Percentiles rank a stretch among this genome's conserved stretches.
These are phyloP conservation scores for Formica exsecta DNA, from an alignment of 1,140 invertebrate species.

Conservation along the genomic window DNA sequence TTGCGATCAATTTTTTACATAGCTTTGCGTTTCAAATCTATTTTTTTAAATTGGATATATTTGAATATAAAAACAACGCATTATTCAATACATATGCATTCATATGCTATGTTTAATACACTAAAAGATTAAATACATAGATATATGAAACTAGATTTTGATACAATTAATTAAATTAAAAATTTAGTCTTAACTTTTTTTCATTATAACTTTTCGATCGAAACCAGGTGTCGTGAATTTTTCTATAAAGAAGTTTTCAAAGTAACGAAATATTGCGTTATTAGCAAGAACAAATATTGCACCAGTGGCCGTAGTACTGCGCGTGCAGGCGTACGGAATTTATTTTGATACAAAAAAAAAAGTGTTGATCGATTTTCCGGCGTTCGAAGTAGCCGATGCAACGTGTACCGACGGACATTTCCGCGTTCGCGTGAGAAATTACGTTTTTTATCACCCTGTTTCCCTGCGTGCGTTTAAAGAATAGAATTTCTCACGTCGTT, in stretches of 20 bases:
- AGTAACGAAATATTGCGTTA: neutral
- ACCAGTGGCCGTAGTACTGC: neutral
- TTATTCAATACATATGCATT: neutral
- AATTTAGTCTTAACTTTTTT: slow-evolving; percentile 5
- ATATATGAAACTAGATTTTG: neutral
- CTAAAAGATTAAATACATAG: neutral
- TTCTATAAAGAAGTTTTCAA: neutral
- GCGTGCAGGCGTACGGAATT: slow-evolving; percentile 5
- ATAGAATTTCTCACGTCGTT: slow-evolving; percentile 60
- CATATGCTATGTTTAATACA: neutral
- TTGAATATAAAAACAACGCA: neutral
- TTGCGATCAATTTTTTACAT: neutral
- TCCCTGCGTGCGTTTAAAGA: slow-evolving; percentile 41
- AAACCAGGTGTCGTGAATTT: slow-evolving; percentile 6
- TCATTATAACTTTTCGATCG: neutral
- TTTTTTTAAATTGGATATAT: slow-evolving; percentile 17
- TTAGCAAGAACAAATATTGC: slow-evolving; percentile 1
- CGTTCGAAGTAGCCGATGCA: slow-evolving; percentile 10
- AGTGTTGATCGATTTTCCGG: slow-evolving; percentile 37
- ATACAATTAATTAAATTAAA: slow-evolving; percentile 17
- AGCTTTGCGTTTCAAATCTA: neutral
- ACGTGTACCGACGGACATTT: slow-evolving; percentile 6
- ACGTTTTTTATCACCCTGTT: slow-evolving; percentile 53
- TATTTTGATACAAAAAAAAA: slow-evolving; percentile 36
- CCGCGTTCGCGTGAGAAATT: slow-evolving; percentile 56